Percentiles rank a stretch among this genome's conserved stretches.
phyloP scores from a whole-genome alignment of 2,888 invertebrate species.

The Lasioglossum figueresi region DNA sequence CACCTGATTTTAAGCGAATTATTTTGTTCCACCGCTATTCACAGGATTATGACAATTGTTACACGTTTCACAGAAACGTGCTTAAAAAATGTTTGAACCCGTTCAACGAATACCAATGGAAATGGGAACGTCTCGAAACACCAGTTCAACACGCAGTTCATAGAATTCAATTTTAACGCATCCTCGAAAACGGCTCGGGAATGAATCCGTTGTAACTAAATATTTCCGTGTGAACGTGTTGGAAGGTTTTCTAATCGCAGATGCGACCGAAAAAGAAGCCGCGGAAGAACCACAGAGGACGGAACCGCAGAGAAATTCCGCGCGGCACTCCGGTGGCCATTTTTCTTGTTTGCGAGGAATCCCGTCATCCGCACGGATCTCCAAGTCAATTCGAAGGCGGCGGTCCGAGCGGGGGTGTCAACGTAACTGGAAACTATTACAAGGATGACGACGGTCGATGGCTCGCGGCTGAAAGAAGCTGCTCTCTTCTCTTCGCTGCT shows the following conservation, averaged over 20 bases:
- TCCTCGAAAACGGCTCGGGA: background rate
- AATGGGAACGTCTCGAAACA: no score
- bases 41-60: no score
- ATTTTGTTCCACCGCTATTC: no score
- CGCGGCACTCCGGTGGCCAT: background rate
- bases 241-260: background rate
- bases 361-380: background rate
- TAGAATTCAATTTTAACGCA: background rate
- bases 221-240: background rate
- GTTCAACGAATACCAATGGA: no score
- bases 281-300: background rate
- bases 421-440: constrained; percentile 13
- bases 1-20: no score
- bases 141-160: no score
- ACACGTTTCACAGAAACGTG: no score
- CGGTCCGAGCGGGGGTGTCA: background rate
- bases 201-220: background rate
- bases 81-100: no score
- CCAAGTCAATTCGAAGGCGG: constrained; percentile 5
- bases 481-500: background rate
- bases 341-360: background rate
- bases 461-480: background rate
- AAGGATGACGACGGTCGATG: constrained; percentile 18
- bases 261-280: background rate
- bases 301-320: background rate